These are phyloP conservation scores for Stegostoma tigrinum DNA, from an alignment of 2,113 vertebrate genomes.

Conservation along the genomic window DNA sequence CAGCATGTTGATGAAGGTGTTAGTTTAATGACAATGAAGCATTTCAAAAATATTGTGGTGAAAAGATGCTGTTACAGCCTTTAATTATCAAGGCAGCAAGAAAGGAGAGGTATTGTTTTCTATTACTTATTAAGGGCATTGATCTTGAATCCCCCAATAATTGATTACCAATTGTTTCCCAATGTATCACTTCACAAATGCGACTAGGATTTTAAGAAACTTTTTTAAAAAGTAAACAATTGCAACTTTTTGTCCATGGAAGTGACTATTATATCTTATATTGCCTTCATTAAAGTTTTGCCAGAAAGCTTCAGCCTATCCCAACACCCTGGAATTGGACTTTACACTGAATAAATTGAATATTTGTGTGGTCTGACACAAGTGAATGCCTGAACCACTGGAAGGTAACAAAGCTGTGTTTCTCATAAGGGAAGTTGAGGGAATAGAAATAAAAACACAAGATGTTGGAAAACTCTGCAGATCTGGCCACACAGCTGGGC, in stretches of 20 bases:
- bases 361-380: background rate
- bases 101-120: background rate
- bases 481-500: background rate
- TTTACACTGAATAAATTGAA: background rate
- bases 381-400: background rate
- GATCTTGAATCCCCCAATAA: background rate
- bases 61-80: background rate
- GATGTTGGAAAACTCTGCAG: background rate
- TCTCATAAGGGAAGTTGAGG: background rate
- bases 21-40: background rate
- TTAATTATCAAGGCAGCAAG: background rate
- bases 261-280: background rate
- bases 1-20: background rate
- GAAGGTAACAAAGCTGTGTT: background rate
- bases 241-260: background rate
- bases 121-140: background rate
- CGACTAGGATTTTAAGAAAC: background rate
- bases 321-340: background rate
- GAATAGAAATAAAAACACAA: background rate
- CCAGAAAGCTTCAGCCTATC: background rate
- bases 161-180: background rate
- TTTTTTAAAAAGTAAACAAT: background rate
- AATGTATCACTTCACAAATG: background rate
- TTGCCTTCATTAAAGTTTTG: background rate
- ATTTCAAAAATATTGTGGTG: conserved; percentile 5